Percentiles rank a stretch among this genome's conserved stretches.
Evolutionary conservation across 2,797 vertebrate species (phyloP).

Genomic region (Pseudomugil gertrudae): DNA sequence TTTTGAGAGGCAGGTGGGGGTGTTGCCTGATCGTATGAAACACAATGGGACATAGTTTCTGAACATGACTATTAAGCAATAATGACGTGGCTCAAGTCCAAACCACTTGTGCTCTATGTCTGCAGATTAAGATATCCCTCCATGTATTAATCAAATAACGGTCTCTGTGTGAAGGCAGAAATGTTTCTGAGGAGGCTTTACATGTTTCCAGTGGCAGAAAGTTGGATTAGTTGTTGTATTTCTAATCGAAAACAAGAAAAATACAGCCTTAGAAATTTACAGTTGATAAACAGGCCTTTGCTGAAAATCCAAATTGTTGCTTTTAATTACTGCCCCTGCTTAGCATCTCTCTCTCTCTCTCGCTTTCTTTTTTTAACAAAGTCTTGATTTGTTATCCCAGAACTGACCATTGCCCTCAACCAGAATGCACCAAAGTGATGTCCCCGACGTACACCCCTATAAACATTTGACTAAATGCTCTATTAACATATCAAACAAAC

Average conservation of each 20-base stretch:
- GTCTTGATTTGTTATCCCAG: constrained; percentile 45
- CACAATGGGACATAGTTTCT: constrained; percentile 84
- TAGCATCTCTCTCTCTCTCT: not conserved
- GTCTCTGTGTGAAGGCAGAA: constrained; percentile 59
- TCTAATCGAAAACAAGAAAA: constrained; percentile 21
- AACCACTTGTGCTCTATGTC: constrained; percentile 70
- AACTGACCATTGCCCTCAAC: constrained; percentile 44
- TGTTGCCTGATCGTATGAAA: constrained; percentile 79
- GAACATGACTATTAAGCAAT: constrained; percentile 83
- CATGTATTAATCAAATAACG: constrained; percentile 77
- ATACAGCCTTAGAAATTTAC: constrained; percentile 4
- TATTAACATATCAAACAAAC: constrained; percentile 89
- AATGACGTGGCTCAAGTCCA: constrained; percentile 82
- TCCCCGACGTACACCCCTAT: constrained; percentile 67
- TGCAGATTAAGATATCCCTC: constrained; percentile 79
- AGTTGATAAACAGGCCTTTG: constrained; percentile 18
- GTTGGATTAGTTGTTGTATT: constrained; percentile 14
- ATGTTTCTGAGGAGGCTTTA: constrained; percentile 44
- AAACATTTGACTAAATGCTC: constrained; percentile 80
- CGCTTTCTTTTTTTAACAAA: constrained; percentile 23
- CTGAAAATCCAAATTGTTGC: constrained; percentile 35
- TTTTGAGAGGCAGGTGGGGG: constrained; percentile 82
- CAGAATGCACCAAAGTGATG: constrained; percentile 56
- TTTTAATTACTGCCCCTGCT: constrained; percentile 14
- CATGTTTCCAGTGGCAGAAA: constrained; percentile 15